Evolutionary conservation across 1,140 invertebrate species (phyloP).

Genomic region (Drosophila pseudoananassae): DNA sequence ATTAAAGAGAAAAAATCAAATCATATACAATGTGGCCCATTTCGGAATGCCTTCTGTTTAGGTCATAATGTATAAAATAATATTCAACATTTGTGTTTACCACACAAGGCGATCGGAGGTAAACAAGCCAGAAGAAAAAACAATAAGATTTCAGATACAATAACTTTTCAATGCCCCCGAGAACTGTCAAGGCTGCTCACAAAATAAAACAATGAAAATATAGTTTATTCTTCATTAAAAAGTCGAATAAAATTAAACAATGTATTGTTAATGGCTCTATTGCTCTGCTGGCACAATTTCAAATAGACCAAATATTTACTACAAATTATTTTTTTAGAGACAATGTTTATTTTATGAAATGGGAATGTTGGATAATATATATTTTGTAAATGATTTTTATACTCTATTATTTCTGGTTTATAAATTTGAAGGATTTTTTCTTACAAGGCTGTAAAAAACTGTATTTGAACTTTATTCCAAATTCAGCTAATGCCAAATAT

Average conservation of each 20-base stretch:
- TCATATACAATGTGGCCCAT: constrained; percentile 41
- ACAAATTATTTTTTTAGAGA: background rate
- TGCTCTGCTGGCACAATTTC: background rate
- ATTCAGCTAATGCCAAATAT: background rate
- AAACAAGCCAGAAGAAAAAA: constrained; percentile 17
- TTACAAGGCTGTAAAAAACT: too few species aligned
- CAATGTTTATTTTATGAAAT: background rate
- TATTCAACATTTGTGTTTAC: constrained; percentile 52
- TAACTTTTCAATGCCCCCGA: constrained; percentile 25
- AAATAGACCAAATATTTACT: background rate
- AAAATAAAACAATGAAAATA: constrained; percentile 9
- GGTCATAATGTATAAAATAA: constrained; percentile 63
- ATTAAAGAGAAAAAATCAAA: constrained; percentile 46
- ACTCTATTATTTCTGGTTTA: background rate
- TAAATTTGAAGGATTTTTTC: too few species aligned
- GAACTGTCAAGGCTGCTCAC: constrained; percentile 30
- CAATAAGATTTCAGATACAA: constrained; percentile 30
- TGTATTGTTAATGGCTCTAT: background rate
- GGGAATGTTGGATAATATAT: background rate
- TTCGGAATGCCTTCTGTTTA: constrained; percentile 48
- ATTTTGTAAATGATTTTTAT: background rate
- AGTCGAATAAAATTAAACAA: background rate
- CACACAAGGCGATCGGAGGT: constrained; percentile 19
- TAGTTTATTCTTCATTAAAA: background rate
- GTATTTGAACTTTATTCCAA: background rate